phyloP scores from a whole-genome alignment of 2,888 invertebrate genomes.

The Disparrhopalites patrizii region DNA sequence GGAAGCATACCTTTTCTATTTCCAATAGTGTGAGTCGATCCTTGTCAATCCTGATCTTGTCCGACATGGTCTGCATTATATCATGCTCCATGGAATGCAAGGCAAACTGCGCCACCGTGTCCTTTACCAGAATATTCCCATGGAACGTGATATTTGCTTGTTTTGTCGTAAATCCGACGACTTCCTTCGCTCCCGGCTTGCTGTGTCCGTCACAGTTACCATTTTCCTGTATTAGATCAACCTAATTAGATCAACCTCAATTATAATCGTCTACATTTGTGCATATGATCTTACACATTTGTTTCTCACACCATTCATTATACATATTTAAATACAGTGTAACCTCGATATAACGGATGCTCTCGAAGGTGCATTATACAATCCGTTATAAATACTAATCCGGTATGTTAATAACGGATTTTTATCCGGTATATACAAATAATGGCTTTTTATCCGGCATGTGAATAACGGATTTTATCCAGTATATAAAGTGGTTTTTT shows the following conservation, averaged over 20 bases:
- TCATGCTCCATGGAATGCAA: not conserved
- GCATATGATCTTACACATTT: not conserved
- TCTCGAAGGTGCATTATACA: no score
- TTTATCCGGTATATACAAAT: no score
- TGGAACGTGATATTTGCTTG: conserved; percentile 13
- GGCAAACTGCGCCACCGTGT: not conserved
- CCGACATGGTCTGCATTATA: not conserved
- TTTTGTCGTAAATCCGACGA: conserved; percentile 8
- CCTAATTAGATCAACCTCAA: not conserved
- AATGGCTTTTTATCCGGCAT: no score
- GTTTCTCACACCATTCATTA: not conserved
- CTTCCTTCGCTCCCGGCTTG: not conserved
- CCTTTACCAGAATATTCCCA: conserved; percentile 6
- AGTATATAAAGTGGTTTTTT: no score
- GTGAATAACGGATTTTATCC: no score
- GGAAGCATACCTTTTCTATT: conserved; percentile 6
- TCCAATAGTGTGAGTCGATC: not conserved
- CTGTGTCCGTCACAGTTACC: conserved; percentile 21
- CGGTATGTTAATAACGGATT: no score
- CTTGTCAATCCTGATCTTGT: not conserved
- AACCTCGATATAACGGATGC: no score
- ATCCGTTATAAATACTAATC: no score
- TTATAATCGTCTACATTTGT: not conserved
- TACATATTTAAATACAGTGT: no score
- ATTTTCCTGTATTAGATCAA: not conserved